A percentile compares a stretch with the other conserved stretches of the same genome.
phyloP scores from a whole-genome alignment of 2,113 vertebrate species.

The Otolemur garnettii region DNA sequence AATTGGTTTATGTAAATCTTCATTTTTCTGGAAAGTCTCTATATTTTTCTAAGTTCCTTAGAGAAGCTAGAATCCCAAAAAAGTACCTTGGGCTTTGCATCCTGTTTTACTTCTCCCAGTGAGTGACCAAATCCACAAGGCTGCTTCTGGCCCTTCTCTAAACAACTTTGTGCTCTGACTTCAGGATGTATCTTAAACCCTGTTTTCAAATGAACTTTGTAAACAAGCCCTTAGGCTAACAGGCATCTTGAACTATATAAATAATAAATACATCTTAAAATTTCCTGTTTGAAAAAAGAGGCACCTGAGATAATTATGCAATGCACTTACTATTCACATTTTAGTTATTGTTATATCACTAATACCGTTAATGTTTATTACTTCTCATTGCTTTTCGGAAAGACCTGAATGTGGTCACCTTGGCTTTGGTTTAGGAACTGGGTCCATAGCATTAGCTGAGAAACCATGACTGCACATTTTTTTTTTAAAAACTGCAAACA shows the following conservation, averaged over 20 bases:
- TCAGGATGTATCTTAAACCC: constrained; percentile 67
- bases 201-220: constrained; percentile 70
- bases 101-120: constrained; percentile 37
- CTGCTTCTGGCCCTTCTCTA: constrained; percentile 55
- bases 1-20: constrained; percentile 11
- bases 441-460: not conserved
- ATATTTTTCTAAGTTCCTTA: constrained; percentile 56
- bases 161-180: constrained; percentile 45
- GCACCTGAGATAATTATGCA: constrained; percentile 41
- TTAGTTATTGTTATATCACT: constrained; percentile 36
- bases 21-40: constrained; percentile 53
- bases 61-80: not conserved
- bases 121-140: constrained; percentile 27
- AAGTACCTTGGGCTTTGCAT: not conserved
- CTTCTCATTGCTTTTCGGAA: constrained; percentile 43
- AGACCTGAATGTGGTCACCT: not conserved
- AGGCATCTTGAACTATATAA: constrained; percentile 61
- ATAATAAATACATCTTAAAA: constrained; percentile 60
- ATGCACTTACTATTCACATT: not conserved
- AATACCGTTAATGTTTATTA: constrained; percentile 30
- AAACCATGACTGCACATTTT: not conserved
- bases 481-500: constrained; percentile 49
- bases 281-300: constrained; percentile 61
- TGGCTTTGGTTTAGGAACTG: constrained; percentile 27
- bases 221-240: constrained; percentile 62